Evolutionary conservation across 2,888 invertebrate genomes (phyloP), one percentile per base, ranked within the genome.

Genomic region (Lasioglossum villosulum): DNA sequence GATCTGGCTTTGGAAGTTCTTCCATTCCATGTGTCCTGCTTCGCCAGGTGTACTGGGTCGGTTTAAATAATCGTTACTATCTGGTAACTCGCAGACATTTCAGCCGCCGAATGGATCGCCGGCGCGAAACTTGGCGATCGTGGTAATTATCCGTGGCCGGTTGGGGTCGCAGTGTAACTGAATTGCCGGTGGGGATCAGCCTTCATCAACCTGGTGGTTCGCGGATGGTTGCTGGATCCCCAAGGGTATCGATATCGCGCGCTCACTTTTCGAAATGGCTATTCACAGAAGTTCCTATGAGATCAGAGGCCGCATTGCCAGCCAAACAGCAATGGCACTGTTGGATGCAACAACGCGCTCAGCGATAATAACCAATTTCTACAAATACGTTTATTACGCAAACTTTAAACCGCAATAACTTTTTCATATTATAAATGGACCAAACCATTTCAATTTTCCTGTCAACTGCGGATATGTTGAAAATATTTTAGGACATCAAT

Each of bases 61-160:
- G 56, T 82, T 79, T 75, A 73, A 82, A 59, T 59, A 79, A 82
- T 82, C 80, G 75, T 82, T 74, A 74, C 78, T 63, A 56, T 73
- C 66, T n/a, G 80, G 71, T 75, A 83, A 80, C 76, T 75, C 68
- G 76, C 52, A 68, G 73, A 76, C 56, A 73, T 30, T 83, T 73
- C 80, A n/a, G 4, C 45, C 27, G 10, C 42, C 68, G 52, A 74
- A 80, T 27, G 52, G 63, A 83, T 80, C 56, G 73, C 8, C 34
- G 56, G 34, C 23, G 30, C 39, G 71, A 45, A 70, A 70, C 70
- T 39, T n/a, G 68, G 63, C 74, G 83, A 70, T 77, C 81, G 48
- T n/a, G 27, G 48, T 77, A 59, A 74, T 84, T 81, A 77, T 68
- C 80, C 73, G 12, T 6, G 10, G 16, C 27, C 23, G 23, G 27